Percentiles rank a stretch among this genome's conserved stretches.
These are phyloP conservation scores for Rissa tridactyla DNA, from an alignment of 2,113 vertebrate genomes.

Conservation along the genomic window DNA sequence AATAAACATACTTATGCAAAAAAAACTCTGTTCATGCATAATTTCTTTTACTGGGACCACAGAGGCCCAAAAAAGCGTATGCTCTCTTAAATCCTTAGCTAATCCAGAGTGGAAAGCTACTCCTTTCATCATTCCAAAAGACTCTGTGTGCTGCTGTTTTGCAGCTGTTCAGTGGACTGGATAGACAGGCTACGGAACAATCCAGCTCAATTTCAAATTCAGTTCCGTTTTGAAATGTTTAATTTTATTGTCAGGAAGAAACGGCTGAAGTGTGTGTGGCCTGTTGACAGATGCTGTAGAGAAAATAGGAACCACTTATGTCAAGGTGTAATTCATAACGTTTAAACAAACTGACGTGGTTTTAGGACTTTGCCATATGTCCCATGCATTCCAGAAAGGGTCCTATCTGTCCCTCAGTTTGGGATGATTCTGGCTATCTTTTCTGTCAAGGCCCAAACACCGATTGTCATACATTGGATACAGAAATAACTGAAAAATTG, in stretches of 20 bases:
- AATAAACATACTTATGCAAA: neutral
- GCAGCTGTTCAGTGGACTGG: neutral
- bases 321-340: neutral
- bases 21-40: neutral
- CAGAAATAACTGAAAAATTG: neutral
- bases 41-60: neutral
- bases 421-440: neutral
- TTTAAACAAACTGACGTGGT: neutral
- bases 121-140: neutral
- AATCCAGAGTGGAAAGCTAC: neutral
- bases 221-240: neutral
- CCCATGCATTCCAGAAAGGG: neutral
- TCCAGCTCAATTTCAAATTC: neutral
- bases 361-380: neutral
- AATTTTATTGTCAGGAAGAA: neutral
- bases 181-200: neutral
- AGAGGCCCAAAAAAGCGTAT: fast-evolving
- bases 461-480: neutral
- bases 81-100: neutral
- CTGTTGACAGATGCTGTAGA: neutral
- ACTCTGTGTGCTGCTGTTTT: neutral
- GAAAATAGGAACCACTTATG: neutral
- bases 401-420: neutral
- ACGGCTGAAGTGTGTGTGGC: neutral
- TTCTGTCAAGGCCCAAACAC: neutral